These are phyloP conservation scores for Thaumetopoea pityocampa DNA, from an alignment of 1,140 invertebrate genomes.

Conservation along the genomic window DNA sequence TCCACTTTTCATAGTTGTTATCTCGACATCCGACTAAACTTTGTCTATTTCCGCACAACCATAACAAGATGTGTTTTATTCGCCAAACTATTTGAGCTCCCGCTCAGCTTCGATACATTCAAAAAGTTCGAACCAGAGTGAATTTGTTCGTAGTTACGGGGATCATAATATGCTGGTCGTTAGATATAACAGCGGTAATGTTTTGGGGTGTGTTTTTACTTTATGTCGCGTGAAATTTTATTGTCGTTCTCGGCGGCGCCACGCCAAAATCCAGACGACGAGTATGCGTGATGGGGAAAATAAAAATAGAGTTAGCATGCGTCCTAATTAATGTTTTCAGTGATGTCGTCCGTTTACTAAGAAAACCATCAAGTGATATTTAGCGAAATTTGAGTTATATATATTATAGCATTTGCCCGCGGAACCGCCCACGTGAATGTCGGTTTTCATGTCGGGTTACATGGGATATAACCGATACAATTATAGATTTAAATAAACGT, in stretches of 20 bases:
- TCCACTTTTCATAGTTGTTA: constrained; percentile 52
- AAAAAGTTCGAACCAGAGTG: constrained; percentile 1
- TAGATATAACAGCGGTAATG: constrained; percentile 49
- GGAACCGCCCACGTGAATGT: too few relatives aligned
- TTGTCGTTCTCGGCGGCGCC: constrained; percentile 48
- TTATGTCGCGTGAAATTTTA: constrained; percentile 74
- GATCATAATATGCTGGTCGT: constrained; percentile 46
- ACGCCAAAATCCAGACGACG: constrained; percentile 19
- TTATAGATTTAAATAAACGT: too few relatives aligned
- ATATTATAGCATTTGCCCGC: too few relatives aligned
- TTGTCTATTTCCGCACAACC: constrained; percentile 56
- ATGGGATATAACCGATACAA: too few relatives aligned
- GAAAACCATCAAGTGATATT: too few relatives aligned
- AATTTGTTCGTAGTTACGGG: constrained; percentile 18
- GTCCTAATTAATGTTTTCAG: constrained; percentile 3
- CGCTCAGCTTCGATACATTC: not conserved
- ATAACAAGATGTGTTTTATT: constrained; percentile 61
- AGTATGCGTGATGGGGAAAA: constrained; percentile 1
- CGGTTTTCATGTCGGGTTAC: too few relatives aligned
- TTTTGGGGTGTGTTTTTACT: constrained; percentile 68
- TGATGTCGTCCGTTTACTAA: too few relatives aligned
- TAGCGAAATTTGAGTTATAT: too few relatives aligned
- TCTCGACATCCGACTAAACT: constrained; percentile 53
- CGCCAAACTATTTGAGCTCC: constrained; percentile 38
- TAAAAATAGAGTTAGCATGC: constrained; percentile 4